Evolutionary conservation across 2,888 invertebrate genomes (phyloP), one percentile per base, ranked within the genome.

Genomic region (Nasonia oneida): DNA sequence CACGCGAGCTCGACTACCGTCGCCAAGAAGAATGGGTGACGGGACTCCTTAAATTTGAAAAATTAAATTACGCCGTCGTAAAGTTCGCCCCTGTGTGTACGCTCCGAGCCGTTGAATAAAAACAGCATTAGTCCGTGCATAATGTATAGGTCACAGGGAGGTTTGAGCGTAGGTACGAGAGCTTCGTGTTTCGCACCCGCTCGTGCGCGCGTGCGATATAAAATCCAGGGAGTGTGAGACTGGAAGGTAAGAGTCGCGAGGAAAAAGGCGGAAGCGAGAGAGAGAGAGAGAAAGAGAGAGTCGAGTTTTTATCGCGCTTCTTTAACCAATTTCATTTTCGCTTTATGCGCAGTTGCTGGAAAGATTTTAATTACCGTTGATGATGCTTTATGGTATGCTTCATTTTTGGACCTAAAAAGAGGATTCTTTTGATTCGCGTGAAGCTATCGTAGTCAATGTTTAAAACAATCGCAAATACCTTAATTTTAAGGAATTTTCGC

Each of bases 41-140:
- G 86, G 79, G 42, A 86, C 84, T 91, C 90, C 91, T 93, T 92
- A 93, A 93, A 93, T 93, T 92, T 93, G 92, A 93, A 92, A 93
- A 93, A 92, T 93, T 92, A 93, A 93, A 93, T 93, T 93, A 93
- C 92, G 92, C 92, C 90, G 90, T 90, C 91, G 91, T 92, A 93
- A 93, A 93, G 91, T 90, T 91, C 89, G 90, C 89, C 86, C 85
- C 83, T 83, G 84, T 83, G 85, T 73, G 37, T n/a, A 67, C 15
- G 33, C 53, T 47, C 50, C 67, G 64, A 37, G 64, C 77, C 89
- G 90, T 91, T 91, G 92, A 92, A 93, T 93, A 93, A 93, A 93
- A 93, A 93, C 90, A 92, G 91, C 93, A 93, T 93, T 93, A 93
- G 92, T 92, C 91, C 89, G 90, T 93, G 90, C 93, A 93, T 93